Evolutionary conservation across 2,113 vertebrate species (phyloP).

Genomic region (Sphaerodactylus townsendi): DNA sequence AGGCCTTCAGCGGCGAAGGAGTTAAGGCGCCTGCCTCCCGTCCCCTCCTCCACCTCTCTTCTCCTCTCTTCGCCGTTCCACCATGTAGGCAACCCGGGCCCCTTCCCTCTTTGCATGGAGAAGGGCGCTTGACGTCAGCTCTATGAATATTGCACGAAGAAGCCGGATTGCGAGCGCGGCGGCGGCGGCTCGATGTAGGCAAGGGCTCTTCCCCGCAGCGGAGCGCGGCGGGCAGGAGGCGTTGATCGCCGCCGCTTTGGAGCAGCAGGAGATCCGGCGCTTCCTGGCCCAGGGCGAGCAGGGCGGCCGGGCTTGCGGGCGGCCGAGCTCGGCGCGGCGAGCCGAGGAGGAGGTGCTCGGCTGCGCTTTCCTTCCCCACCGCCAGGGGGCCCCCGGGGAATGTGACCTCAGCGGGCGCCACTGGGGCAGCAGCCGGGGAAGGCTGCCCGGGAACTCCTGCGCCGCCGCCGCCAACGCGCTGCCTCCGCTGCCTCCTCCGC

Average conservation of each 20-base stretch:
- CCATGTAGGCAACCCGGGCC: constrained; percentile 29
- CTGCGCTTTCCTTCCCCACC: constrained; percentile 54
- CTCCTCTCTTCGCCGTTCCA: not conserved
- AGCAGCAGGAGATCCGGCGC: constrained; percentile 17
- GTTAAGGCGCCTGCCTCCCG: constrained; percentile 10
- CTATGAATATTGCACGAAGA: constrained; percentile 48
- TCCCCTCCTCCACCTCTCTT: not conserved
- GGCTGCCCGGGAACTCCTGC: constrained; percentile 40
- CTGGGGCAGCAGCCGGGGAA: constrained; percentile 55
- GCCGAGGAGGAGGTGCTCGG: constrained; percentile 38
- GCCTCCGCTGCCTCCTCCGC: constrained; percentile 40
- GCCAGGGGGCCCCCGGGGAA: constrained; percentile 64
- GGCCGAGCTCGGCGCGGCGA: constrained; percentile 28
- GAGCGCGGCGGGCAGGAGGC: constrained; percentile 11
- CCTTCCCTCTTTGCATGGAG: constrained; percentile 26
- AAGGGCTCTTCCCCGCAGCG: constrained; percentile 10
- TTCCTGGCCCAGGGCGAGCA: not conserved
- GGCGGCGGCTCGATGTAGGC: constrained; percentile 26
- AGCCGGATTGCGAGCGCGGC: constrained; percentile 22
- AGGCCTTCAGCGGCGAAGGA: not conserved
- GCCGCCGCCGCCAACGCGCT: constrained; percentile 5
- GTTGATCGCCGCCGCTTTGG: constrained; percentile 41
- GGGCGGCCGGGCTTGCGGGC: not conserved
- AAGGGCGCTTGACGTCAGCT: constrained; percentile 71
- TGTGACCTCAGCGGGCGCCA: constrained; percentile 69